phyloP scores from a whole-genome alignment of 1,140 invertebrate genomes.

The Phenacoccus solenopsis region DNA sequence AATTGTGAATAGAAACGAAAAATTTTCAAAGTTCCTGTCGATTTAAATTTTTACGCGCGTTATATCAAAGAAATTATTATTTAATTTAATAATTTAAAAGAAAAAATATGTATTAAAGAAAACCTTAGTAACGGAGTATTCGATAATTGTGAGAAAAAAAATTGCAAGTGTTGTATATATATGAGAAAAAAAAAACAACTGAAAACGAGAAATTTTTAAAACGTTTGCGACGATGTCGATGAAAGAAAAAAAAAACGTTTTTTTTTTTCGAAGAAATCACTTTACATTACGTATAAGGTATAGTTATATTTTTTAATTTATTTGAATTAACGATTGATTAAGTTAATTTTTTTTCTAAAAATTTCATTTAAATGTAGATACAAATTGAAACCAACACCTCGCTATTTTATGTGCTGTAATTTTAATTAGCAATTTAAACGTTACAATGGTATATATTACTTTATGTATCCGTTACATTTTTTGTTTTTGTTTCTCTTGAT shows the following conservation, averaged over 20 bases:
- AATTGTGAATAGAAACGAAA: background rate
- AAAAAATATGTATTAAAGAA: background rate
- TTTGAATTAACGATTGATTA: background rate
- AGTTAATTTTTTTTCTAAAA: constrained; percentile 9
- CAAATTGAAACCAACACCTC: constrained; percentile 13
- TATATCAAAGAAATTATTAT: background rate
- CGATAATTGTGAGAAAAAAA: background rate
- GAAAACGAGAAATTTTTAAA: too few relatives aligned
- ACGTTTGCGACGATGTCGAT: too few relatives aligned
- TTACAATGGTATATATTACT: background rate
- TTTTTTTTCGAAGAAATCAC: background rate
- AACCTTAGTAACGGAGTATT: too few relatives aligned
- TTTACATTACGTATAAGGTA: background rate
- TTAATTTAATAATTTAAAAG: background rate
- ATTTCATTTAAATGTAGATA: constrained; percentile 13
- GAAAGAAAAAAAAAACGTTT: too few relatives aligned
- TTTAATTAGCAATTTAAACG: constrained; percentile 17
- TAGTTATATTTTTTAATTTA: constrained; percentile 10
- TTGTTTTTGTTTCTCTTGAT: background rate
- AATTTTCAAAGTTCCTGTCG: constrained; percentile 16
- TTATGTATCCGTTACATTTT: constrained; percentile 6
- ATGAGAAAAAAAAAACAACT: background rate
- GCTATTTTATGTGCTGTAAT: constrained; percentile 16
- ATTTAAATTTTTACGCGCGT: constrained; percentile 6
- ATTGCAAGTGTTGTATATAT: background rate